phyloP scores from a whole-genome alignment of 2,797 vertebrate genomes.

The Nothura maculosa region DNA sequence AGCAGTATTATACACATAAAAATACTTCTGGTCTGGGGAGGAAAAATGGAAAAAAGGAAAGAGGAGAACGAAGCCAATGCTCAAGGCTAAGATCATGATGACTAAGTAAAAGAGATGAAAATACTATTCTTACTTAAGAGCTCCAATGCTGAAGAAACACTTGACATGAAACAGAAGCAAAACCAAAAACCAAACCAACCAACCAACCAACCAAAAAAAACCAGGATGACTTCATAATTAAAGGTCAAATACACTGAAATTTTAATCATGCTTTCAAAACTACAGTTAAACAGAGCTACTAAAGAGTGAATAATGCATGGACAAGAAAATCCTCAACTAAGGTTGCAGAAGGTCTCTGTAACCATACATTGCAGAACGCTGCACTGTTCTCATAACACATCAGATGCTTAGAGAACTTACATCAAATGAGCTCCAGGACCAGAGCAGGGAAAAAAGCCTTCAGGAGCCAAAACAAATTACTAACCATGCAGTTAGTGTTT shows the following conservation, averaged over 20 bases:
- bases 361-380: neutral
- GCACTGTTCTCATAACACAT: neutral
- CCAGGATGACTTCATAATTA: neutral
- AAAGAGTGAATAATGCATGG: neutral
- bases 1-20: neutral
- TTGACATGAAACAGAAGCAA: neutral
- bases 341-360: neutral
- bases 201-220: neutral
- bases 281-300: slow-evolving; percentile 24
- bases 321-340: neutral
- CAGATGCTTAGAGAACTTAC: neutral
- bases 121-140: neutral
- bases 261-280: slow-evolving; percentile 56
- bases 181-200: neutral
- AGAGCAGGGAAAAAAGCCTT: neutral
- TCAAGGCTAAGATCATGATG: neutral
- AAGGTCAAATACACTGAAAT: slow-evolving; percentile 61
- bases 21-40: neutral
- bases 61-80: neutral
- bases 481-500: slow-evolving; percentile 10
- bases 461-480: neutral
- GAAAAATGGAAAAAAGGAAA: no score
- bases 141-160: neutral
- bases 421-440: neutral
- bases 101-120: neutral